Conservation (phyloP, 2,888 invertebrate species). For the Lithophane ornitopus region DNA sequence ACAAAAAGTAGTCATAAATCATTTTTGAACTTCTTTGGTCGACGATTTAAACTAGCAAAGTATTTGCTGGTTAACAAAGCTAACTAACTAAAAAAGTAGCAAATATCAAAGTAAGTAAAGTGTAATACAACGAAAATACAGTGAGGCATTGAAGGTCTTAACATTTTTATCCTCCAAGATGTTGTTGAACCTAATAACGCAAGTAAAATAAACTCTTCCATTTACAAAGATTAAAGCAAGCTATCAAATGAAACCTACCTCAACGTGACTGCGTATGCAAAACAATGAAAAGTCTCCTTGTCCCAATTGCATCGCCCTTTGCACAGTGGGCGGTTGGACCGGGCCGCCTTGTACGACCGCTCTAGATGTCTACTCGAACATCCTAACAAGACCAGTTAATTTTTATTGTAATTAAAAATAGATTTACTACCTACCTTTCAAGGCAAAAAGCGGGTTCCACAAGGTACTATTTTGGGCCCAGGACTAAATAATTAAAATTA, state of each 20-base stretch:
- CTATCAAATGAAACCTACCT: slow-evolving; percentile 37
- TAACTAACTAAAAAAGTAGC: too few species aligned
- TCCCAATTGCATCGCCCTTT: slow-evolving; percentile 75
- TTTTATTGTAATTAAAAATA: slow-evolving; percentile 55
- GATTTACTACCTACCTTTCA: slow-evolving; percentile 26
- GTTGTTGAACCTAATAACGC: neutral
- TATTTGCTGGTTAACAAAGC: too few species aligned
- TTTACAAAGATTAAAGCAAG: slow-evolving; percentile 18
- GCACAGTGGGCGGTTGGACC: slow-evolving; percentile 61
- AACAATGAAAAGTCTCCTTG: slow-evolving; percentile 75
- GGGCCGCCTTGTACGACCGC: slow-evolving; percentile 63
- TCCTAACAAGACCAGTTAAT: slow-evolving; percentile 54
- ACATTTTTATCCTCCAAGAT: neutral
- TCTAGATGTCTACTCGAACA: slow-evolving; percentile 58
- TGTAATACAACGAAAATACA: too few species aligned
- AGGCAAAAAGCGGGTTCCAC: slow-evolving; percentile 23
- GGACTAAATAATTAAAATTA: neutral
- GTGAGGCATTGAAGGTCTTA: neutral
- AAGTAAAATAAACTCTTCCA: slow-evolving; percentile 2
- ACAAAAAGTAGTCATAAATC: neutral
- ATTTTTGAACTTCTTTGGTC: neutral
- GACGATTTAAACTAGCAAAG: neutral
- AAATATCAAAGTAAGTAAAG: too few species aligned
- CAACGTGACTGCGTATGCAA: slow-evolving; percentile 60
- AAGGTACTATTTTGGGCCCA: slow-evolving; percentile 43